These are phyloP conservation scores for Lepidotrigona ventralis DNA, from an alignment of 1,140 invertebrate genomes.

Conservation along the genomic window DNA sequence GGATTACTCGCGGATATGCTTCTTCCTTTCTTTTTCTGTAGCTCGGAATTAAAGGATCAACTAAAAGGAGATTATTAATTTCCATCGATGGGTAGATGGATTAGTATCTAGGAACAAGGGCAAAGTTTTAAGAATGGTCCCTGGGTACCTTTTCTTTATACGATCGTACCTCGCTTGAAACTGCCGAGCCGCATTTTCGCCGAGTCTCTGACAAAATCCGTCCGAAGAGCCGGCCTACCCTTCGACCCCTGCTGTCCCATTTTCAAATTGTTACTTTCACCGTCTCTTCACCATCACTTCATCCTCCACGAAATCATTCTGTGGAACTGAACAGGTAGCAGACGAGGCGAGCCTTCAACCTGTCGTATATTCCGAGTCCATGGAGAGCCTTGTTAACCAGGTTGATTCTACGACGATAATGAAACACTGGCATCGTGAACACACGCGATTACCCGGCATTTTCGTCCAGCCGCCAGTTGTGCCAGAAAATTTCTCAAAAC, in stretches of 20 bases:
- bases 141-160: background rate
- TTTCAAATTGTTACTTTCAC: constrained; percentile 28
- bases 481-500: background rate
- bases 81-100: background rate
- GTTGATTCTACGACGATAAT: background rate
- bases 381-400: constrained; percentile 1
- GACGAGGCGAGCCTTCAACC: constrained; percentile 35
- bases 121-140: background rate
- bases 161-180: constrained; percentile 74
- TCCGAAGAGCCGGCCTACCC: constrained; percentile 68
- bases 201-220: constrained; percentile 74
- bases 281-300: constrained; percentile 17
- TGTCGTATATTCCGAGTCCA: background rate
- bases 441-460: background rate
- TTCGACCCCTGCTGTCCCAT: constrained; percentile 77
- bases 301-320: constrained; percentile 9
- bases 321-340: background rate
- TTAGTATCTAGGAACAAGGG: background rate
- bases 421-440: background rate
- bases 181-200: constrained; percentile 75
- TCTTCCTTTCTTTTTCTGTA: background rate
- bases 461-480: background rate
- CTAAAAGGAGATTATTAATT: background rate
- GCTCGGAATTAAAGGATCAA: constrained; percentile 26
- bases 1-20: background rate